Evolutionary conservation across 1,140 invertebrate genomes (phyloP).

Genomic region (Hestina assimilis): DNA sequence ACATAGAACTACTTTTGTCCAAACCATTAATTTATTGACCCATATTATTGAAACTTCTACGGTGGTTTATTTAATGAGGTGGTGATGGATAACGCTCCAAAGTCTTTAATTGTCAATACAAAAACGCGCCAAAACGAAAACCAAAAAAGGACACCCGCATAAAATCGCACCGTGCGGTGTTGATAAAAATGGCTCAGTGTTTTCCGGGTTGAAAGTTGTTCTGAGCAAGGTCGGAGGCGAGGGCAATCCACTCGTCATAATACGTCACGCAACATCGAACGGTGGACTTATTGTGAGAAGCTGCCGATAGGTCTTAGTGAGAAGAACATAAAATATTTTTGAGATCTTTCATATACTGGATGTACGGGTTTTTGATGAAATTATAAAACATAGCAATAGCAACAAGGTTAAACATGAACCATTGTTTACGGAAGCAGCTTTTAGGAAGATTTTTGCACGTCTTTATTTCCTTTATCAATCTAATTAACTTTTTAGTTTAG

Average conservation of each 20-base stretch:
- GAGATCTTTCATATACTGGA: too few relatives aligned
- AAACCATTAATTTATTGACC: too few relatives aligned
- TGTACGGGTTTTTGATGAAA: too few relatives aligned
- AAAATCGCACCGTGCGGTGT: conserved; percentile 25
- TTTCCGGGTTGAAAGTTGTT: conserved; percentile 68
- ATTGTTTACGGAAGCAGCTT: too few relatives aligned
- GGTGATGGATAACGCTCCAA: background rate
- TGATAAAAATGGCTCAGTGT: conserved; percentile 44
- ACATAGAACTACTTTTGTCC: too few relatives aligned
- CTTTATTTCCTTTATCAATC: too few relatives aligned
- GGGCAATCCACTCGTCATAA: conserved; percentile 37
- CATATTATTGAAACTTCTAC: too few relatives aligned
- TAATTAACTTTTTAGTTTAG: too few relatives aligned
- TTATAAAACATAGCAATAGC: too few relatives aligned
- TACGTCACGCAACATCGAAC: conserved; percentile 26
- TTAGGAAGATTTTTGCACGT: too few relatives aligned
- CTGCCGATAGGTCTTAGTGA: background rate
- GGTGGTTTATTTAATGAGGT: background rate
- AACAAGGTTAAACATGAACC: too few relatives aligned
- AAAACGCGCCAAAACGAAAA: conserved; percentile 20
- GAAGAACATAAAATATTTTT: too few relatives aligned
- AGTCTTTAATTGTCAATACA: background rate
- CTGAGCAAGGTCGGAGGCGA: conserved; percentile 51
- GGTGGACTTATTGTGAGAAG: background rate
- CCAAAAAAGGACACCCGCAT: conserved; percentile 44